These are phyloP conservation scores for Arion vulgaris DNA, from an alignment of 1,140 invertebrate species.

Conservation along the genomic window DNA sequence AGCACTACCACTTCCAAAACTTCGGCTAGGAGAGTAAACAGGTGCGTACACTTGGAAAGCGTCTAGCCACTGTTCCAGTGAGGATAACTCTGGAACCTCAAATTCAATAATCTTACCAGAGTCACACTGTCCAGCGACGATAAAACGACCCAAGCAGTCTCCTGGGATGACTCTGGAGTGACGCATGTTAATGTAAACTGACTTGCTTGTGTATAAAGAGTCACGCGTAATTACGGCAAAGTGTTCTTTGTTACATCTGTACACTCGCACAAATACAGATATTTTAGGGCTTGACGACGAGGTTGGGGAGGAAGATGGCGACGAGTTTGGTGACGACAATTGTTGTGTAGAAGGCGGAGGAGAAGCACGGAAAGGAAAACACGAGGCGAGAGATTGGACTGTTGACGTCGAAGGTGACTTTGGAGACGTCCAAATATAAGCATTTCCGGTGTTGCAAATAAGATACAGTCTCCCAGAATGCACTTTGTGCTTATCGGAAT, in stretches of 20 bases:
- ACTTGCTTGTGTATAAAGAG: constrained; percentile 17
- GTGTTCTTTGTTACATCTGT: constrained; percentile 33
- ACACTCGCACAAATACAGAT: constrained; percentile 29
- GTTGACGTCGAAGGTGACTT: constrained; percentile 4
- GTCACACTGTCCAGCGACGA: constrained; percentile 28
- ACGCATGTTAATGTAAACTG: constrained; percentile 34
- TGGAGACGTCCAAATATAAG: not conserved
- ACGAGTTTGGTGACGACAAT: not conserved
- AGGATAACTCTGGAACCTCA: constrained; percentile 29
- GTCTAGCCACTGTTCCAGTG: constrained; percentile 37
- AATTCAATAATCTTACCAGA: constrained; percentile 32
- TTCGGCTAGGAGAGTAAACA: constrained; percentile 21
- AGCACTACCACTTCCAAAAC: not conserved
- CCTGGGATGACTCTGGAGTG: constrained; percentile 32
- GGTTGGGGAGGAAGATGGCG: not conserved
- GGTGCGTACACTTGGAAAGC: constrained; percentile 22
- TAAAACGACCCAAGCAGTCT: constrained; percentile 25
- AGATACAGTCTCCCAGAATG: constrained; percentile 36
- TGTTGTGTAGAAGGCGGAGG: not conserved
- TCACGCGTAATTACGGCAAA: constrained; percentile 35
- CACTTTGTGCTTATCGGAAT: constrained; percentile 30
- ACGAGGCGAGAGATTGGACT: not conserved
- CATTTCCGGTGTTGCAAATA: constrained; percentile 15
- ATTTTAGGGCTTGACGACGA: constrained; percentile 11
- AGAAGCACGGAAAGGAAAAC: constrained; percentile 11